Evolutionary conservation across 2,113 vertebrate genomes (phyloP), one percentile per base, ranked within the genome.

Genomic region (Sclerurus mexicanus): DNA sequence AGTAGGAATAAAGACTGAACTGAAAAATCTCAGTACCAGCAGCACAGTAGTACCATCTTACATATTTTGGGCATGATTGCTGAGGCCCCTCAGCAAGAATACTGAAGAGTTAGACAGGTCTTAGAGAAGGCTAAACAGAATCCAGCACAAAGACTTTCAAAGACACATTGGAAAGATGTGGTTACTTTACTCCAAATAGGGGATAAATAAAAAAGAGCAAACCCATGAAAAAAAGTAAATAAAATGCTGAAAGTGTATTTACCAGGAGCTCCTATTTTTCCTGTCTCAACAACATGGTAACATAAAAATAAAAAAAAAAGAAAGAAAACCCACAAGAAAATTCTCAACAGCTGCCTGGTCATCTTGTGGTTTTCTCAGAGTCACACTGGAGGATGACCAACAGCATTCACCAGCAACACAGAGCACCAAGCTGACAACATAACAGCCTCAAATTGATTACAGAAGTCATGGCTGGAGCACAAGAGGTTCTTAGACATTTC

Each of bases 351-450:
- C 30, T 31, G 25, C 5, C 21, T 85, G 25, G 27, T 49, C 47
- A 39, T 71, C 14, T 47, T 46, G 35, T 19, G 25, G 6, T 58
- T 94, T 75, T 82, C 40, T 77, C 35, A 27, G 37, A 27, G 35
- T 64, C 46, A 59, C 9, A 27, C n/a, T 69, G 33, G 25, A 69
- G 12, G 30, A 33, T 13, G 58, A 69, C 56, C 58, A 93, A 39
- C 6, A 86, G 37, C 50, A 62, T 59, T 77, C 19, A 71, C 12
- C 67, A 84, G 33, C 50, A 67, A 44, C 49, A 42, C 24, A 14
- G 8, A 47, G 6, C 19, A 53, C 37, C 21, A 53, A 67, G 30
- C 0, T 67, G 25, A 20, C 11, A 87, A 78, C 0, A 0, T 7
- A 79, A 50, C 18, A 75, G 17, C 8, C 40, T 76, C 58, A 72